These are phyloP conservation scores for Petrocephalus zakoni DNA, from an alignment of 2,113 vertebrate genomes.

Conservation along the genomic window DNA sequence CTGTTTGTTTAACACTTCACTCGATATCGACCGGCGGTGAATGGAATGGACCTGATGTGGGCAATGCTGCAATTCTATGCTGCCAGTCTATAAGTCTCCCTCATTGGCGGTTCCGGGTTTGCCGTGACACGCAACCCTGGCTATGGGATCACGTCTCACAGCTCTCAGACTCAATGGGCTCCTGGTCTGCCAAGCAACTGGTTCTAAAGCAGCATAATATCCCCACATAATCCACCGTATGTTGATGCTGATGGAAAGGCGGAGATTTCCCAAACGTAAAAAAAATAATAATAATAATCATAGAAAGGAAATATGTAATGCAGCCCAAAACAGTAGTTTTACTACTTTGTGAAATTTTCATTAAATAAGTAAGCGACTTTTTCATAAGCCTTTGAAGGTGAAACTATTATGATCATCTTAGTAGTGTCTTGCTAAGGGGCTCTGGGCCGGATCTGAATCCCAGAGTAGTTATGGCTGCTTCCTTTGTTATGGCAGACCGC, in stretches of 20 bases:
- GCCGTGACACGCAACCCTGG: not conserved
- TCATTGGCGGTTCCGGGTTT: not conserved
- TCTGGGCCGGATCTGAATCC: not conserved
- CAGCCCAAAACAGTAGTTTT: not conserved
- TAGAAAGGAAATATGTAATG: not conserved
- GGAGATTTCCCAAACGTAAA: not conserved
- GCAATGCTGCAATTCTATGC: not conserved
- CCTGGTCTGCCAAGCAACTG: not conserved
- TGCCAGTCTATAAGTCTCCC: not conserved
- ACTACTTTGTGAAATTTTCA: slow-evolving; percentile 4
- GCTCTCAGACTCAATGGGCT: not conserved
- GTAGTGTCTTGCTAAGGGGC: not conserved
- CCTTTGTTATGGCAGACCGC: not conserved
- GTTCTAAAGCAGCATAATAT: not conserved
- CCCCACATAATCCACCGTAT: not conserved
- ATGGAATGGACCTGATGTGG: not conserved
- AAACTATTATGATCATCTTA: not conserved
- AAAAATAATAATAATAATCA: not conserved
- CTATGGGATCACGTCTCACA: not conserved
- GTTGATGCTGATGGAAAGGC: not conserved
- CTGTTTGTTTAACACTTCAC: slow-evolving; percentile 18
- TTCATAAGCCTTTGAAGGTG: not conserved
- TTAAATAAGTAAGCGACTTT: not conserved
- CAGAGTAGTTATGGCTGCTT: not conserved
- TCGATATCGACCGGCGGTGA: not conserved